Evolutionary conservation across 2,797 vertebrate species (phyloP).

Genomic region (Neosilurus mollespiculum): DNA sequence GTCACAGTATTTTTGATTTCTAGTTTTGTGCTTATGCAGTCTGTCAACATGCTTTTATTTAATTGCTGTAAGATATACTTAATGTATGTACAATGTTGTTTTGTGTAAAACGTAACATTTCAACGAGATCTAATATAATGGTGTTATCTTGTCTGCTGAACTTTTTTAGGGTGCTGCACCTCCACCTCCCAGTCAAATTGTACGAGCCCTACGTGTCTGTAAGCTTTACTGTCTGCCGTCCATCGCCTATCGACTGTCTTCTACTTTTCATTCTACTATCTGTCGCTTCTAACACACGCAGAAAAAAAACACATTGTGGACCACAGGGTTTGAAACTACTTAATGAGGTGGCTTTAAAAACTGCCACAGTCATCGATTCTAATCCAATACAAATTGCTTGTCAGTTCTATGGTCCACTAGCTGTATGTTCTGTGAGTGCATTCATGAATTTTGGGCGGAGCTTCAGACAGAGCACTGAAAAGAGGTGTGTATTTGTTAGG

Average conservation of each 20-base stretch:
- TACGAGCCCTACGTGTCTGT: slow-evolving; percentile 86
- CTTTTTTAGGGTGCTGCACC: slow-evolving; percentile 75
- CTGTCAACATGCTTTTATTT: background rate
- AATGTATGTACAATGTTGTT: slow-evolving; percentile 33
- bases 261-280: slow-evolving; percentile 55
- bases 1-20: no score
- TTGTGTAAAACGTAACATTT: slow-evolving; percentile 36
- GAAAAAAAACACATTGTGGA: background rate
- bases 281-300: slow-evolving; percentile 15
- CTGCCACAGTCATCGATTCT: no score
- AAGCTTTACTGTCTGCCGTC: slow-evolving; percentile 68
- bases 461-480: no score
- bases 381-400: no score
- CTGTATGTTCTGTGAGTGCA: no score
- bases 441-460: no score
- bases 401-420: no score
- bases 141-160: slow-evolving; percentile 57
- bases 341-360: background rate
- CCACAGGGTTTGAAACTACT: slow-evolving; percentile 15
- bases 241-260: slow-evolving; percentile 56
- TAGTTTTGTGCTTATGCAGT: background rate
- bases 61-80: background rate
- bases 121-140: slow-evolving; percentile 32
- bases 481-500: no score
- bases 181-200: slow-evolving; percentile 89